phyloP scores from a whole-genome alignment of 2,888 invertebrate species.

The Drosophila emarginata region DNA sequence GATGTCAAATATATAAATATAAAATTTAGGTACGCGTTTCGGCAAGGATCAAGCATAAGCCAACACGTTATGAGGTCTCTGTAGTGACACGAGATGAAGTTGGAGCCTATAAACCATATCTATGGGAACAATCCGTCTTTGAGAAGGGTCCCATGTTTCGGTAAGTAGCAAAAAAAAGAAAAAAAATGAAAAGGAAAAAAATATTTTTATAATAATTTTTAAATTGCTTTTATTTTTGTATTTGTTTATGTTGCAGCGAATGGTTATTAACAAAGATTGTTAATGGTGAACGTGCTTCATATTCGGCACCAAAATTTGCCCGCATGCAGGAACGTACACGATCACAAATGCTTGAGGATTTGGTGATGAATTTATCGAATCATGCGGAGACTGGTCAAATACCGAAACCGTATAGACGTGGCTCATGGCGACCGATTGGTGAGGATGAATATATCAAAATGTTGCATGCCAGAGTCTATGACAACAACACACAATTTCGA shows the following conservation, averaged over 20 bases:
- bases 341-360: slow-evolving; percentile 96
- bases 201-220: not conserved
- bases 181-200: not conserved
- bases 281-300: slow-evolving; percentile 95
- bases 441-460: slow-evolving; percentile 82
- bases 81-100: slow-evolving; percentile 97
- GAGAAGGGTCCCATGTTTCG: slow-evolving; percentile 97
- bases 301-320: slow-evolving; percentile 97
- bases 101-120: slow-evolving; percentile 96
- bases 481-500: slow-evolving; percentile 51
- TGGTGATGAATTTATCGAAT: slow-evolving; percentile 95
- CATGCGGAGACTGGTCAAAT: slow-evolving; percentile 98
- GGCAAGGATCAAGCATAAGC: slow-evolving; percentile 92
- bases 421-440: slow-evolving; percentile 96
- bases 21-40: slow-evolving; percentile 91
- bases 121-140: slow-evolving; percentile 97
- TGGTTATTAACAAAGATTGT: slow-evolving; percentile 97
- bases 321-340: slow-evolving; percentile 96
- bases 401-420: slow-evolving; percentile 95
- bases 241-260: slow-evolving; percentile 84
- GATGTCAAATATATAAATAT: no score
- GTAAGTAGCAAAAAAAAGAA: slow-evolving; percentile 75
- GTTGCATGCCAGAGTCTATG: slow-evolving; percentile 81
- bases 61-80: slow-evolving; percentile 94
- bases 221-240: not conserved